These are phyloP conservation scores for Syngnathus scovelli DNA, from an alignment of 2,113 vertebrate genomes.

Conservation along the genomic window DNA sequence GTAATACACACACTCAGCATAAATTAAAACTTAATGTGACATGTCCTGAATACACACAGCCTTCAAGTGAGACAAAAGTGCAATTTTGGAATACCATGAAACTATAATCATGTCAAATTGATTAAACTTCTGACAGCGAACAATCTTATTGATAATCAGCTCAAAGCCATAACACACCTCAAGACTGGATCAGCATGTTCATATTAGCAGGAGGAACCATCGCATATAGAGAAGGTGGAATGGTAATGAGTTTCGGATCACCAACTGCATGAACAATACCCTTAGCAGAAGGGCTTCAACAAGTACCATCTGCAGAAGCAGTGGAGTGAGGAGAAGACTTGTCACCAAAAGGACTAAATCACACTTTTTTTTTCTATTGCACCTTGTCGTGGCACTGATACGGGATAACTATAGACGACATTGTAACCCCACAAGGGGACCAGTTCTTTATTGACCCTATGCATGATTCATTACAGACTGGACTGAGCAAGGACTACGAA, in stretches of 20 bases:
- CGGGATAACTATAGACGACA: constrained; percentile 40
- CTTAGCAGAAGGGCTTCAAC: constrained; percentile 73
- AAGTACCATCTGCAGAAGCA: constrained; percentile 69
- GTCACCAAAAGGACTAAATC: constrained; percentile 64
- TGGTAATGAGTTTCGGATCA: constrained; percentile 75
- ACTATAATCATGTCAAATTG: neutral
- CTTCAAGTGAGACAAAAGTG: neutral
- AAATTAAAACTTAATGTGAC: neutral
- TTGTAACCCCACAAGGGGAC: constrained; percentile 39
- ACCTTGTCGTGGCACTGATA: constrained; percentile 21
- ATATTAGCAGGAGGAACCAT: constrained; percentile 68
- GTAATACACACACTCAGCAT: neutral
- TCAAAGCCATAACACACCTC: constrained; percentile 9
- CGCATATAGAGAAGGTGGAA: constrained; percentile 60
- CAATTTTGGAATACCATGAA: neutral
- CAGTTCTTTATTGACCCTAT: constrained; percentile 56
- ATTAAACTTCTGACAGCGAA: neutral
- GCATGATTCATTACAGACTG: constrained; percentile 65
- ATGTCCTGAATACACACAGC: neutral
- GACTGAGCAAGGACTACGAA: constrained; percentile 50
- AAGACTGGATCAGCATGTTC: constrained; percentile 49
- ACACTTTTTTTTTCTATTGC: constrained; percentile 46
- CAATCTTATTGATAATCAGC: neutral
- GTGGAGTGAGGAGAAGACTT: constrained; percentile 60
- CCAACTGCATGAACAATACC: constrained; percentile 66